A percentile compares a stretch with the other conserved stretches of the same genome.
phyloP scores from a whole-genome alignment of 2,888 invertebrate species.

The Euplagia quadripunctaria region DNA sequence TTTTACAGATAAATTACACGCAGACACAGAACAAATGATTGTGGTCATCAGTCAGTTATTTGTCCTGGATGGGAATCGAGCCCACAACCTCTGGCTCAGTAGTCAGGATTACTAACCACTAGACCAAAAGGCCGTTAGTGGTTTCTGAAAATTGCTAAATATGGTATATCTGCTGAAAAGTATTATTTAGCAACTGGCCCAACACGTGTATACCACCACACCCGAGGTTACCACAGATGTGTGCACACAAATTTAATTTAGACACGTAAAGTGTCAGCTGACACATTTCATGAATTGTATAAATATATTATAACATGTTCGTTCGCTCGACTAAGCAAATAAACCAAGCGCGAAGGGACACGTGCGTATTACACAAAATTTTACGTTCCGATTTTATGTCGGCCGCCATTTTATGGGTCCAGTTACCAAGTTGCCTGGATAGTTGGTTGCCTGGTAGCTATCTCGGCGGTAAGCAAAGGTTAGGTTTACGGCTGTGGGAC shows the following conservation, averaged over 20 bases:
- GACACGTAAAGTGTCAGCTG: not conserved
- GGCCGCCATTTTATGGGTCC: slow-evolving; percentile 27
- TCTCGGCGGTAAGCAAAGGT: not conserved
- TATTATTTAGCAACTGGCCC: no score
- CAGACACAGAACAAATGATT: no score
- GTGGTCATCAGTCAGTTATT: no score
- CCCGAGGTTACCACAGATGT: not conserved
- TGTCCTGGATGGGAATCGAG: no score
- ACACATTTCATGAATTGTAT: not conserved
- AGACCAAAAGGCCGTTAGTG: not conserved
- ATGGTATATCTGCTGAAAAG: no score
- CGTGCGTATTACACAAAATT: slow-evolving; percentile 19
- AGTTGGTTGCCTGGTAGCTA: slow-evolving; percentile 16
- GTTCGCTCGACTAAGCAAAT: slow-evolving; percentile 11
- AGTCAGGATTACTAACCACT: no score
- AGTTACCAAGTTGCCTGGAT: slow-evolving; percentile 40
- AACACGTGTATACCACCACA: not conserved
- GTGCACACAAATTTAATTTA: not conserved
- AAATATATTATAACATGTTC: not conserved
- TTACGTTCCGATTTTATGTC: slow-evolving; percentile 42
- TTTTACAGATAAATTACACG: no score
- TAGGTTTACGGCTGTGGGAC: not conserved
- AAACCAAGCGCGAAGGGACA: slow-evolving; percentile 15
- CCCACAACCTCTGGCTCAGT: no score
- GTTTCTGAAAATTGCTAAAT: not conserved